These are phyloP conservation scores for Bembecia ichneumoniformis DNA, from an alignment of 2,888 invertebrate genomes.

Conservation along the genomic window DNA sequence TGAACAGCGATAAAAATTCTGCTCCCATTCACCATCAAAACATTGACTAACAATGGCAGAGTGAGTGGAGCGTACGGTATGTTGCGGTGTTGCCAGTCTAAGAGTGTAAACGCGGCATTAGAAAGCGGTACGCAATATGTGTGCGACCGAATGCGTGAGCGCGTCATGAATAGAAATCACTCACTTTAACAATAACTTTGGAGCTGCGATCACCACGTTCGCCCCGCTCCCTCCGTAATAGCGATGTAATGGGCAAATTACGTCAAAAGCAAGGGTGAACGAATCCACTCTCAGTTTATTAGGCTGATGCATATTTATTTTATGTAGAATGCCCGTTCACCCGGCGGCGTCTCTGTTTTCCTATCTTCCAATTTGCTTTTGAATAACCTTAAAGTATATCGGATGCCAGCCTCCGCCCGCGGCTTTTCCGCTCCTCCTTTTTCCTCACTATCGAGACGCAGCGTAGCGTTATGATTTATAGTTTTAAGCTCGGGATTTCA, in stretches of 20 bases:
- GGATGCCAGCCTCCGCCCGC: background rate
- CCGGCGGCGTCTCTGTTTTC: background rate
- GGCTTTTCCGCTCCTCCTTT: background rate
- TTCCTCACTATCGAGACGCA: background rate
- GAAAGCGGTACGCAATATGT: conserved; percentile 24
- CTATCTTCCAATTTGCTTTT: background rate
- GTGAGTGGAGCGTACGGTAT: background rate
- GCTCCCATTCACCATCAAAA: background rate
- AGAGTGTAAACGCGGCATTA: conserved; percentile 8
- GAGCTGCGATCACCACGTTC: conserved; percentile 8
- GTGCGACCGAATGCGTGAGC: conserved; percentile 21
- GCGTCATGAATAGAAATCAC: conserved; percentile 63
- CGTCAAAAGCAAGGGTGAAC: conserved; percentile 11
- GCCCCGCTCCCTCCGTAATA: conserved; percentile 8
- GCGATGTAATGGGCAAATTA: conserved; percentile 28
- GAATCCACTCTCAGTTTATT: conserved; percentile 35
- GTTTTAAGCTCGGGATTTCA: background rate
- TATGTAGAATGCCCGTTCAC: background rate
- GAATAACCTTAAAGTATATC: background rate
- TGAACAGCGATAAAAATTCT: background rate
- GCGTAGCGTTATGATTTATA: background rate
- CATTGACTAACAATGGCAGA: background rate
- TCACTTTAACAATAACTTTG: conserved; percentile 46
- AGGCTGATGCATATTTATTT: conserved; percentile 17
- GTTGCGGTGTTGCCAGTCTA: background rate